Percentiles rank a stretch among this genome's conserved stretches.
Evolutionary conservation across 2,888 invertebrate genomes (phyloP).

Genomic region (Bombylius discolor): DNA sequence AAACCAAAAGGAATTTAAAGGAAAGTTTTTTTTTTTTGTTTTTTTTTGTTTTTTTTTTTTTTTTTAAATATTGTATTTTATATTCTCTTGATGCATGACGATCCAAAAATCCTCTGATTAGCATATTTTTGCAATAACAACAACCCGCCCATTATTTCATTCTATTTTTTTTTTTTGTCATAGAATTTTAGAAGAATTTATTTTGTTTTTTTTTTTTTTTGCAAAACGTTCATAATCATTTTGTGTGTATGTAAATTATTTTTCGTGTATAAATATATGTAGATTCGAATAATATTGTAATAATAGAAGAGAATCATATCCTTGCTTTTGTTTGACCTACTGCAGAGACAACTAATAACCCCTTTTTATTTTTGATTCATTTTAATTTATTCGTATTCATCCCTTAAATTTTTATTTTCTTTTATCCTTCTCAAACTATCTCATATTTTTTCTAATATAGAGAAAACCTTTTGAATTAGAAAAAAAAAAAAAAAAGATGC

Average conservation of each 20-base stretch:
- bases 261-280: neutral
- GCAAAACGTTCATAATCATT: neutral
- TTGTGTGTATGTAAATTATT: slow-evolving; percentile 2
- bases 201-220: neutral
- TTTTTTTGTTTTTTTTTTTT: too few relatives aligned
- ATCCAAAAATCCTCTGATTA: slow-evolving; percentile 2
- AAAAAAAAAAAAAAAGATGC: too few relatives aligned
- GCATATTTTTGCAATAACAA: slow-evolving; percentile 12
- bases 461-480: neutral
- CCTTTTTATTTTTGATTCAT: neutral
- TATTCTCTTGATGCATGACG: too few relatives aligned
- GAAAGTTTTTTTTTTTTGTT: too few relatives aligned
- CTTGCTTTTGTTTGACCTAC: slow-evolving; percentile 6
- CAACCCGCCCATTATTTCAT: slow-evolving; percentile 10
- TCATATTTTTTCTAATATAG: neutral
- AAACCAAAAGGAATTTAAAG: too few relatives aligned
- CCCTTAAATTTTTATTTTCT: neutral
- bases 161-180: neutral
- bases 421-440: neutral
- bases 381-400: neutral
- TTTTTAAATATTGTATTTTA: too few relatives aligned
- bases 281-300: too few relatives aligned
- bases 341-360: slow-evolving; percentile 1
- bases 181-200: too few relatives aligned
- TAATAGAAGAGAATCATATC: neutral